phyloP scores from a whole-genome alignment of 2,888 invertebrate species.

The Minunthozetes semirufus region DNA sequence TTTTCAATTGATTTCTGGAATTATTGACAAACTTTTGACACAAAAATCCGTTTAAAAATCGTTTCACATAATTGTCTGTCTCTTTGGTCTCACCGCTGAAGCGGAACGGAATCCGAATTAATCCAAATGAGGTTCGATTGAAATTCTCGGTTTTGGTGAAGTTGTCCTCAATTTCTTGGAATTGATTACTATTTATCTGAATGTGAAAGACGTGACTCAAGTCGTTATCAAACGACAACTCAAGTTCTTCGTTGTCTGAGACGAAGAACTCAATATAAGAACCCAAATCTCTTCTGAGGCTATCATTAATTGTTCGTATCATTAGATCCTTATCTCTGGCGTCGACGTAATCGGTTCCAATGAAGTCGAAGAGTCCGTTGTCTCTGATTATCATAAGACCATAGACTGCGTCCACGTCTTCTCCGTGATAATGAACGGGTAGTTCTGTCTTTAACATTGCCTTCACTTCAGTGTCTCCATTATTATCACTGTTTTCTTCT shows the following conservation, averaged over 20 bases:
- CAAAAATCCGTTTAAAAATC: not conserved
- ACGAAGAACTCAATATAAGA: not conserved
- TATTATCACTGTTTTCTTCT: not conserved
- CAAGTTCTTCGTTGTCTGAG: not conserved
- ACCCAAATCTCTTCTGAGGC: not conserved
- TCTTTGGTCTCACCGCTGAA: not conserved
- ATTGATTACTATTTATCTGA: not conserved
- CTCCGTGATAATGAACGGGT: not conserved
- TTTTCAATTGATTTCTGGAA: not conserved
- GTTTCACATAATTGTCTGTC: not conserved
- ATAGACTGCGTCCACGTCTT: not conserved
- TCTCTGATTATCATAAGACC: conserved; percentile 10
- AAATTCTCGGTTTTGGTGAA: not conserved
- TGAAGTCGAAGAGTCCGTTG: conserved; percentile 12
- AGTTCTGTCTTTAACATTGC: not conserved
- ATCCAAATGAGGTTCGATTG: not conserved
- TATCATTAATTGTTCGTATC: not conserved
- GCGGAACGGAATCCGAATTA: not conserved
- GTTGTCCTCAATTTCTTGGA: not conserved
- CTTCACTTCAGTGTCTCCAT: not conserved
- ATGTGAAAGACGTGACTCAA: not conserved
- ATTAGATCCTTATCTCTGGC: not conserved
- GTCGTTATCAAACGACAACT: not conserved
- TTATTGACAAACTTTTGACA: not conserved
- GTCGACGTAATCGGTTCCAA: not conserved